Base-by-base conservation (phyloP, 2,888 invertebrate species). In the Protula sp. region DNA sequence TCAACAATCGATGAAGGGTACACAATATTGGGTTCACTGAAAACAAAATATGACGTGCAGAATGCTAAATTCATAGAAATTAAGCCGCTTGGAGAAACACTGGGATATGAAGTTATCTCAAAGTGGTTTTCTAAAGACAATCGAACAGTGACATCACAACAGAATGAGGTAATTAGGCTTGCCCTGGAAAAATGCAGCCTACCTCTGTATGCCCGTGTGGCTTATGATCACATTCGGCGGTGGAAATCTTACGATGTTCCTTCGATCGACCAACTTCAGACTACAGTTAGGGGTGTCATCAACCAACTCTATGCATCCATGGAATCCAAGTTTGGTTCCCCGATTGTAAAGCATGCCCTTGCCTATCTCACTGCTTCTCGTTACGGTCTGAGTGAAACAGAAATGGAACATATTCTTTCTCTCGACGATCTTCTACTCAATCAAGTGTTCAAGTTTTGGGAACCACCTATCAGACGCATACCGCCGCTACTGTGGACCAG, bases 281-380 rank as follows among this genome's bases (percentile, higher is more conserved):
- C 53, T 9, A 58, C 58, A n/a, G 57, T 65, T 19, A 27, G 52
- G 19, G 56, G 29, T 22, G 26, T 52, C 54, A 65, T 65, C 52
- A 47, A 62, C 47, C 47, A 48, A 24, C 52, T 65, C 1, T 66
- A 66, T 38, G 51, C 54, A 24, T 5, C 29, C 2, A 47, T 66
- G n/a, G 66, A 66, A 28, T n/a, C n/a, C 29, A 62, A 58, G 45
- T 58, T 59, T 47, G 66, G 66, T 30, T 47, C 59, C n/a, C 19
- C 26, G 1, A 22, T 66, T 26, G 65, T 66, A 3, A 14, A 47
- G 9, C 57, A 61, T 53, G 26, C 58, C 4, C 55, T 66, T 29
- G 55, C 61, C 2, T 66, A 64, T 29, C n/a, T 66, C 14, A 64
- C 66, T n/a, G 59, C 57, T 14, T 57, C 61, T 19, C 19, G 58